Conservation (phyloP, 92 coral and sea anemone species). For the Umimayanthus chanpuru region DNA sequence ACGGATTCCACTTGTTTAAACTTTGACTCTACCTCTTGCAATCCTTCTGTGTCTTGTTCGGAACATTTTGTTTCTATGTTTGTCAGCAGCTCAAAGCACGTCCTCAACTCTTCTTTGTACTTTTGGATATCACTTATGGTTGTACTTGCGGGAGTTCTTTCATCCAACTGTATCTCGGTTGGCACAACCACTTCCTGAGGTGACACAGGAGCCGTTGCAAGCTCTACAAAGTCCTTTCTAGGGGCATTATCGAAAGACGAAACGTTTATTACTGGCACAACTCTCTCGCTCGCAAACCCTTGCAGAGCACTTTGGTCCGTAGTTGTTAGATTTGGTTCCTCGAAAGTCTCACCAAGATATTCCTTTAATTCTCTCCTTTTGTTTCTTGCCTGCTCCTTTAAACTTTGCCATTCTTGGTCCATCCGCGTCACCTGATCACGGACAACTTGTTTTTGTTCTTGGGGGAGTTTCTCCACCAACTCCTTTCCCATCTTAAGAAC, state of each 20-base stretch:
- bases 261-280: background rate
- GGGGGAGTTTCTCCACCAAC: constrained; percentile 68
- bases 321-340: constrained; percentile 3
- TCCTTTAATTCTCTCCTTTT: constrained; percentile 73
- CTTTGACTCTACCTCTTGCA: constrained; percentile 57
- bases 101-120: constrained; percentile 40
- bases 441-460: constrained; percentile 69
- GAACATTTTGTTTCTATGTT: constrained; percentile 37
- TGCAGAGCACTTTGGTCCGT: background rate
- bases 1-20: constrained; percentile 52
- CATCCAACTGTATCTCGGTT: background rate
- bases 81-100: constrained; percentile 55
- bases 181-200: background rate
- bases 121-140: constrained; percentile 29
- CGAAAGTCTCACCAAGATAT: constrained; percentile 61
- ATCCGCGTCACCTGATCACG: constrained; percentile 85
- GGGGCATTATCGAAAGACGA: background rate
- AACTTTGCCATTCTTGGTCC: constrained; percentile 81
- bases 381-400: constrained; percentile 79
- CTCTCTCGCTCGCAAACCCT: background rate
- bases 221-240: background rate
- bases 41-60: constrained; percentile 38
- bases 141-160: constrained; percentile 7
- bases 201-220: background rate
- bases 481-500: constrained; percentile 78